These are phyloP conservation scores for Planiliza haematocheilus DNA, from an alignment of 2,113 vertebrate genomes.

Conservation along the genomic window DNA sequence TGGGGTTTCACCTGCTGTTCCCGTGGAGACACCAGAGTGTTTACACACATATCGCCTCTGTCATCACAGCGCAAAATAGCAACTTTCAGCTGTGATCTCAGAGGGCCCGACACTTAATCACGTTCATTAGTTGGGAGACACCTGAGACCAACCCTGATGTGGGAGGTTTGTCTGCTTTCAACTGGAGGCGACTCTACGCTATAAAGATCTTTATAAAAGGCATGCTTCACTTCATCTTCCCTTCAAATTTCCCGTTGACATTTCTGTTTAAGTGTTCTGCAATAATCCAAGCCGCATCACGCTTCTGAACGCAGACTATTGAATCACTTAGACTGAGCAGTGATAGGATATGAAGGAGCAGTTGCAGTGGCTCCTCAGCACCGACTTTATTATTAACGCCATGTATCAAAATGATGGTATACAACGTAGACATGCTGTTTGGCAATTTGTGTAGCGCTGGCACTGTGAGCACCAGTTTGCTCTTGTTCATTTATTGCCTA, in stretches of 20 bases:
- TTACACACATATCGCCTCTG: slow-evolving; percentile 29
- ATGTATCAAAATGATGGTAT: background rate
- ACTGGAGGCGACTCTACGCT: background rate
- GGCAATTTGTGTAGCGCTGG: slow-evolving; percentile 7
- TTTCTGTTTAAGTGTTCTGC: background rate
- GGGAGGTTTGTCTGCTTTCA: slow-evolving; percentile 13
- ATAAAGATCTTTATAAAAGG: slow-evolving; percentile 1
- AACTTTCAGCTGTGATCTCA: slow-evolving; percentile 36
- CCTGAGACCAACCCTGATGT: background rate
- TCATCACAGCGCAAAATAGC: slow-evolving; percentile 32
- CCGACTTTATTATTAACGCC: slow-evolving; percentile 5
- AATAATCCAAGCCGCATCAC: background rate
- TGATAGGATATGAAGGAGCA: background rate
- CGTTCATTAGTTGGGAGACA: slow-evolving; percentile 25
- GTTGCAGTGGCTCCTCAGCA: background rate
- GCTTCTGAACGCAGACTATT: background rate
- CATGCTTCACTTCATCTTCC: background rate
- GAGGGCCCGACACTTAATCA: slow-evolving; percentile 24
- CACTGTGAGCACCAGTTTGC: slow-evolving; percentile 19
- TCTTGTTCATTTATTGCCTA: slow-evolving; percentile 35
- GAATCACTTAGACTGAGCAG: slow-evolving; percentile 12
- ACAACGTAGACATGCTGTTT: slow-evolving; percentile 1
- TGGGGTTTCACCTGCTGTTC: slow-evolving; percentile 46
- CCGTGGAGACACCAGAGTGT: slow-evolving; percentile 5
- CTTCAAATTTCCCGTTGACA: slow-evolving; percentile 1